These are phyloP conservation scores for Apocheima hispidaria DNA, from an alignment of 2,888 invertebrate species.

Conservation along the genomic window DNA sequence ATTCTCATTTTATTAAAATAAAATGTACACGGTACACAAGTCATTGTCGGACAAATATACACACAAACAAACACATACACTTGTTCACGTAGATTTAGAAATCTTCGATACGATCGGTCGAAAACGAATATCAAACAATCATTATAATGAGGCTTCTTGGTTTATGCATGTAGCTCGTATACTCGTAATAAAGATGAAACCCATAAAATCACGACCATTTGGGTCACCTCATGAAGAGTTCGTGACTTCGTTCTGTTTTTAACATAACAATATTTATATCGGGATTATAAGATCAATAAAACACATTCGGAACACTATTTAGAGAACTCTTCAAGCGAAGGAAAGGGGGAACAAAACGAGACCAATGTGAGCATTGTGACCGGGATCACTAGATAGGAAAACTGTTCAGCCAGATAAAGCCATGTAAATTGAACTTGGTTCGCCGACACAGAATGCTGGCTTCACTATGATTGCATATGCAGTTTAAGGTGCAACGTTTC, in stretches of 20 bases:
- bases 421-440: conserved; percentile 44
- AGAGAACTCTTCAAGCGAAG: conserved; percentile 35
- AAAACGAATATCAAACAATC: no score
- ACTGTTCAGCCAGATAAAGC: conserved; percentile 43
- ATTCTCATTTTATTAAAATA: no score
- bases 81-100: no score
- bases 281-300: conserved; percentile 26
- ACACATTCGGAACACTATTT: conserved; percentile 33
- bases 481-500: no score
- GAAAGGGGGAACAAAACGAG: conserved; percentile 32
- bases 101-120: no score
- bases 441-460: conserved; percentile 30
- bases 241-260: background rate
- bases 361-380: conserved; percentile 35
- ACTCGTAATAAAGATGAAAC: no score
- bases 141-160: no score
- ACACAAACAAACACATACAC: no score
- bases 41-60: no score
- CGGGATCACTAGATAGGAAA: conserved; percentile 41
- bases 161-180: no score
- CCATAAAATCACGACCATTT: background rate
- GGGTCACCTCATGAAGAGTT: conserved; percentile 5
- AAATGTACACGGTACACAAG: no score
- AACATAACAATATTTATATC: background rate
- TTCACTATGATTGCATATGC: conserved; percentile 16